Percentiles rank a stretch among this genome's conserved stretches.
phyloP scores from a whole-genome alignment of 2,888 invertebrate species.

The Steinernema carpocapsae region DNA sequence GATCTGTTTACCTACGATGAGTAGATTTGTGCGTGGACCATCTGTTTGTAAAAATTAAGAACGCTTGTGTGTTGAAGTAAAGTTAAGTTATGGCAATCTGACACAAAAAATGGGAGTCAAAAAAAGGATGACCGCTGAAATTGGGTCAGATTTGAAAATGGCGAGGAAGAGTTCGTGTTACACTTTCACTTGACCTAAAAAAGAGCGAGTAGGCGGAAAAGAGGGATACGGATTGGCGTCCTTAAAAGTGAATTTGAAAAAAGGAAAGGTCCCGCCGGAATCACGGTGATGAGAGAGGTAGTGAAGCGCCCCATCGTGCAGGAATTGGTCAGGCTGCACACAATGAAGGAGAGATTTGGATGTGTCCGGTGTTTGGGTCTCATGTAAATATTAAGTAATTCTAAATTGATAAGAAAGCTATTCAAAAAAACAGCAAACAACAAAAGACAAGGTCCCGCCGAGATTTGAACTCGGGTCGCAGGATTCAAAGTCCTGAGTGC shows the following conservation, averaged over 20 bases:
- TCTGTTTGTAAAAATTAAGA: background rate
- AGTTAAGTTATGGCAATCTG: background rate
- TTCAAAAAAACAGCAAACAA: background rate
- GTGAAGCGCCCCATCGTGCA: too few species aligned
- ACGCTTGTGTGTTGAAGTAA: background rate
- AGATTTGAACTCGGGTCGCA: slow-evolving; percentile 58
- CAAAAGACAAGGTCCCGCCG: slow-evolving; percentile 45
- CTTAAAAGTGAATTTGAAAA: background rate
- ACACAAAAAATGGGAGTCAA: background rate
- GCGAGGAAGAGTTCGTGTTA: too few species aligned
- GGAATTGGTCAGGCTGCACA: too few species aligned
- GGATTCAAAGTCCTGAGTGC: slow-evolving; percentile 64
- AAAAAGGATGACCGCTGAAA: too few species aligned
- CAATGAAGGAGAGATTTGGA: too few species aligned
- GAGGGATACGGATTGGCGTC: background rate
- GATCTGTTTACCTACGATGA: background rate
- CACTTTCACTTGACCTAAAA: background rate
- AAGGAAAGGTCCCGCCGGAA: background rate
- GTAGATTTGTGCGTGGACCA: background rate
- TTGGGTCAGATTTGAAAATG: too few species aligned
- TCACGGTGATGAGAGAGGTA: background rate
- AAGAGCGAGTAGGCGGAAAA: background rate
- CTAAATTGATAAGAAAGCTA: background rate
- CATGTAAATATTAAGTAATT: too few species aligned
- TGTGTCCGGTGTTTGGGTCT: too few species aligned